Conservation (phyloP, 2,888 invertebrate genomes). For the Metacarcinus magister region DNA sequence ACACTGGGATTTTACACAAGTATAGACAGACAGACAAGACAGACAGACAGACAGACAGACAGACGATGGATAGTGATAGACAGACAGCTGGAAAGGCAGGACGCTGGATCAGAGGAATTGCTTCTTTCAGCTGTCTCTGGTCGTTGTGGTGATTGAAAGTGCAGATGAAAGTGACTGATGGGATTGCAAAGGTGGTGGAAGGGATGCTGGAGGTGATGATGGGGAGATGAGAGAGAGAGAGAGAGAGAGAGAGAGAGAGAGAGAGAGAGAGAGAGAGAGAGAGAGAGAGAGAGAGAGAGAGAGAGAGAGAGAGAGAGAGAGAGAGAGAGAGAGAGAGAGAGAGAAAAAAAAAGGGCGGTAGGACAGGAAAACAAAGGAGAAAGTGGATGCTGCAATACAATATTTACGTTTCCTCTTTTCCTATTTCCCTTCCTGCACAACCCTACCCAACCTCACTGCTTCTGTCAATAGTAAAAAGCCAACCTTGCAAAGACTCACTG, state of each 20-base stretch:
- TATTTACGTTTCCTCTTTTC: not conserved
- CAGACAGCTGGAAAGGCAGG: not conserved
- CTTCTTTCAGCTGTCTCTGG: not conserved
- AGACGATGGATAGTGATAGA: not conserved
- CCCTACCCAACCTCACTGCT: conserved; percentile 3
- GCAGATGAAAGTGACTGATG: not conserved
- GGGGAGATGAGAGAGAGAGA: not conserved
- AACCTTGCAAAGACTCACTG: not conserved
- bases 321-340: not conserved
- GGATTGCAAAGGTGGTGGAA: not conserved
- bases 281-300: not conserved
- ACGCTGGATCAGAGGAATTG: not conserved
- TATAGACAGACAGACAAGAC: no score
- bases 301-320: not conserved
- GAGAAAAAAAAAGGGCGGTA: not conserved
- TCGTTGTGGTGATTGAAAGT: not conserved
- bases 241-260: not conserved
- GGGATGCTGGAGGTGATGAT: not conserved
- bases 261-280: not conserved
- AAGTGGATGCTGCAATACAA: not conserved
- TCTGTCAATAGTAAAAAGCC: not conserved
- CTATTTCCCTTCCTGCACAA: not conserved
- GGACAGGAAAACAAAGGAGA: not conserved
- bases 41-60: not conserved
- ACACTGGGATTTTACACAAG: not conserved